Conservation (phyloP, 1,140 invertebrate genomes). For the Antheraea mylitta region DNA sequence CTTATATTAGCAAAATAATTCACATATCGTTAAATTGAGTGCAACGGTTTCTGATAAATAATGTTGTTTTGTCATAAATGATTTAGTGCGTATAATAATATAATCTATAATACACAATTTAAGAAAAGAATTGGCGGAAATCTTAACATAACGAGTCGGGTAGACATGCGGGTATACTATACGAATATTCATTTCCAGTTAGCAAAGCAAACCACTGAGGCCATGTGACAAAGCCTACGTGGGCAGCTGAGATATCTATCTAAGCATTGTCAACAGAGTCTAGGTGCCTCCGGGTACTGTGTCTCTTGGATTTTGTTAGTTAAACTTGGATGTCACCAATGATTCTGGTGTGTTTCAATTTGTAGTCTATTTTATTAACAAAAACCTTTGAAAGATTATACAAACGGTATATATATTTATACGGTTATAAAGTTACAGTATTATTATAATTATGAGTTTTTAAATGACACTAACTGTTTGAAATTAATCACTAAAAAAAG, state of each 20-base stretch:
- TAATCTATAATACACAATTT: too few species aligned
- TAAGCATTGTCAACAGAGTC: conserved; percentile 16
- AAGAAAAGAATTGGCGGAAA: neutral
- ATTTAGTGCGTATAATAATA: too few species aligned
- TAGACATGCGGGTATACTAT: neutral
- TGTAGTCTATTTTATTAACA: neutral
- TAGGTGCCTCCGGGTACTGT: neutral
- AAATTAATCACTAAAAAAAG: neutral
- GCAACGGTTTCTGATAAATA: too few species aligned
- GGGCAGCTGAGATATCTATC: conserved; percentile 18
- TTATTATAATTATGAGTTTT: too few species aligned
- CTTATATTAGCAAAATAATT: neutral
- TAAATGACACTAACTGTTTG: too few species aligned
- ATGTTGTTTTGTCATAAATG: too few species aligned
- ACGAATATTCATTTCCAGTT: neutral
- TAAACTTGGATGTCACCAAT: conserved; percentile 16
- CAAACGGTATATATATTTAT: neutral
- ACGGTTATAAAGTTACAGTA: neutral
- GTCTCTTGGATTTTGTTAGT: conserved; percentile 17
- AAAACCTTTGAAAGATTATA: neutral
- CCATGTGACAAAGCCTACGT: conserved; percentile 17
- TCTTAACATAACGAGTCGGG: neutral
- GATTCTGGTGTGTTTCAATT: neutral
- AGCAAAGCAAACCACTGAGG: conserved; percentile 4
- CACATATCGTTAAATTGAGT: neutral